Conservation (phyloP, 2,113 vertebrate species). For the Parotia lawesii region DNA sequence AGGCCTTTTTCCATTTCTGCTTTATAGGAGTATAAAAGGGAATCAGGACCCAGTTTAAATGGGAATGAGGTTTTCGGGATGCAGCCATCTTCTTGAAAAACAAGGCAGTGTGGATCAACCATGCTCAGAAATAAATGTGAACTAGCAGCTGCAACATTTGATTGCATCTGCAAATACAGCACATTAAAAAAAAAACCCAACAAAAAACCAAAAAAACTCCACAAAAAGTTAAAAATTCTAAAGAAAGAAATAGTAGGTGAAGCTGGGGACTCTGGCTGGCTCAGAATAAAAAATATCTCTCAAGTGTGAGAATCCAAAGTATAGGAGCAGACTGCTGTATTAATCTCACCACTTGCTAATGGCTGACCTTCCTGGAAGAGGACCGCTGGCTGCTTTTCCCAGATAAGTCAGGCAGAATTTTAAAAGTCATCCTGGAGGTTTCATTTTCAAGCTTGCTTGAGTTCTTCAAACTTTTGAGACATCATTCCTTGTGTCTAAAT, state of each 20-base stretch:
- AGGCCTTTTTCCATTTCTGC: not conserved
- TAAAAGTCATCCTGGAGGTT: not conserved
- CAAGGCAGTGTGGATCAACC: not conserved
- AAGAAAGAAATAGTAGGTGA: not conserved
- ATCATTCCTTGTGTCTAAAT: not conserved
- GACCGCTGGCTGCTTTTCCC: not conserved
- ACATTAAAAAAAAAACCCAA: not conserved
- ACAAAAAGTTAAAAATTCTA: not conserved
- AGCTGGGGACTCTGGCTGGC: not conserved
- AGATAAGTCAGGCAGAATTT: not conserved
- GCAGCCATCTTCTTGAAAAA: not conserved
- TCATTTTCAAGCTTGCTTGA: not conserved
- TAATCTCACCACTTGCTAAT: not conserved
- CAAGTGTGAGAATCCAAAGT: not conserved
- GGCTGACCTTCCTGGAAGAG: not conserved
- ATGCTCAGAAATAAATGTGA: not conserved
- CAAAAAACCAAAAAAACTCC: not conserved
- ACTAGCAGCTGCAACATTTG: not conserved
- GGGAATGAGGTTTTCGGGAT: not conserved
- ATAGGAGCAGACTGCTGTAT: not conserved
- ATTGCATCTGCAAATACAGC: not conserved
- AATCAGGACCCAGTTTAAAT: not conserved
- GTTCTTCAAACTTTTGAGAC: not conserved
- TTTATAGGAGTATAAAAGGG: not conserved
- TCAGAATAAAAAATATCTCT: not conserved